These are phyloP conservation scores for Oryzias curvinotus DNA, from an alignment of 2,113 vertebrate species.

Conservation along the genomic window DNA sequence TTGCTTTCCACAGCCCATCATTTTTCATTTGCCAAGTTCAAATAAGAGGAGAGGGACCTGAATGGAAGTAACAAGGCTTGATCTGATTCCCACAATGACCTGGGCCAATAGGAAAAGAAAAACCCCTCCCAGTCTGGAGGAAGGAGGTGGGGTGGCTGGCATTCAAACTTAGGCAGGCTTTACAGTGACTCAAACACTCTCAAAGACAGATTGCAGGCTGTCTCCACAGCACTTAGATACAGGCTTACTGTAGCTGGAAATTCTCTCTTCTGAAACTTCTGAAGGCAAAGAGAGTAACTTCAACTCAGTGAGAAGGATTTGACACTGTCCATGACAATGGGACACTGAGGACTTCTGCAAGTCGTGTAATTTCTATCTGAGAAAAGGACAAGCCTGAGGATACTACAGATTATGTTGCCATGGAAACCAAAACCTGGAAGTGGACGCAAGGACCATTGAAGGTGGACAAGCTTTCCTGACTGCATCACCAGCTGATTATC, in stretches of 20 bases:
- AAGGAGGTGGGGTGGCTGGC: slow-evolving; percentile 71
- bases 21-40: background rate
- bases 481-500: slow-evolving; percentile 44
- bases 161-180: slow-evolving; percentile 68
- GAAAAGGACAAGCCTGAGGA: slow-evolving; percentile 57
- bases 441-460: slow-evolving; percentile 66
- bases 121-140: slow-evolving; percentile 76
- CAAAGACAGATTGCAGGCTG: slow-evolving; percentile 59
- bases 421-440: slow-evolving; percentile 75
- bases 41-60: slow-evolving; percentile 27
- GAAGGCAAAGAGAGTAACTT: slow-evolving; percentile 13
- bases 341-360: slow-evolving; percentile 27
- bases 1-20: slow-evolving; percentile 3
- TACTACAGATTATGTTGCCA: slow-evolving; percentile 72
- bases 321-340: slow-evolving; percentile 24
- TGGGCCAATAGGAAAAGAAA: slow-evolving; percentile 84
- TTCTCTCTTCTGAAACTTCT: slow-evolving; percentile 14
- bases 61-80: slow-evolving; percentile 52
- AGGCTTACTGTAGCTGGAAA: slow-evolving; percentile 38
- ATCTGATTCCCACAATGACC: slow-evolving; percentile 76
- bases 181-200: slow-evolving; percentile 56
- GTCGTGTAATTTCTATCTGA: slow-evolving; percentile 10
- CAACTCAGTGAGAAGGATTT: slow-evolving; percentile 10
- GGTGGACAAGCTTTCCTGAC: slow-evolving; percentile 61
- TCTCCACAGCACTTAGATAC: slow-evolving; percentile 38